Conservation (phyloP, 1,140 invertebrate species). For the Agrypnia vestita region DNA sequence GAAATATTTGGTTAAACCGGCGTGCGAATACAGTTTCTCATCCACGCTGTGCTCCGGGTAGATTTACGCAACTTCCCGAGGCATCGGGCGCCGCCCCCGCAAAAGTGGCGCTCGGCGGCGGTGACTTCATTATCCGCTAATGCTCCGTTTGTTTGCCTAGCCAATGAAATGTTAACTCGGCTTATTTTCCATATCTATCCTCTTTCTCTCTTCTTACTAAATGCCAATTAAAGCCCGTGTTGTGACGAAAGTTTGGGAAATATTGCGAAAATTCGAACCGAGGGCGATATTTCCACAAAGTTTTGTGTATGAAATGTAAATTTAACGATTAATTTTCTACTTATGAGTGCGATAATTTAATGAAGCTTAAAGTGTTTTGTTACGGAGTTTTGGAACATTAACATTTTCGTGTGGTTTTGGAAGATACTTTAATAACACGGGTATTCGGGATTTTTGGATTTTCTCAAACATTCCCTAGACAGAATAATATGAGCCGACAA, state of each 20-base stretch:
- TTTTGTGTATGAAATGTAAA: slow-evolving; percentile 26
- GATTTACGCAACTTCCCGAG: slow-evolving; percentile 50
- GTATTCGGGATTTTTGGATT: no score
- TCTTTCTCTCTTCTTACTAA: slow-evolving; percentile 29
- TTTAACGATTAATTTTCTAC: slow-evolving; percentile 49
- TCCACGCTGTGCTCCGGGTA: not conserved
- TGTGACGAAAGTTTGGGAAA: slow-evolving; percentile 32
- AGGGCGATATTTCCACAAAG: slow-evolving; percentile 21
- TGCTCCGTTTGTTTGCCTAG: slow-evolving; percentile 53
- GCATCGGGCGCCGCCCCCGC: not conserved
- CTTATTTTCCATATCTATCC: slow-evolving; percentile 44
- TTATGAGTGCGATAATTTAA: slow-evolving; percentile 35
- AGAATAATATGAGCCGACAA: no score
- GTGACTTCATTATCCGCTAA: slow-evolving; percentile 58
- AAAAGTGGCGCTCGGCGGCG: slow-evolving; percentile 43
- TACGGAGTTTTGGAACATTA: not conserved
- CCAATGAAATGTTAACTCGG: slow-evolving; percentile 55
- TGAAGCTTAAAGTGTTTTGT: slow-evolving; percentile 8
- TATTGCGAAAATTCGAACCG: slow-evolving; percentile 37
- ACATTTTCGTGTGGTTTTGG: no score
- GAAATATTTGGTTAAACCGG: no score
- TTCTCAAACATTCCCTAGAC: no score
- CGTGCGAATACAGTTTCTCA: no score
- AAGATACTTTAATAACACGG: no score
- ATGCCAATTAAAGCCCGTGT: slow-evolving; percentile 59